Conservation (phyloP, 2,797 vertebrate genomes). For the Trichosurus vulpecula region DNA sequence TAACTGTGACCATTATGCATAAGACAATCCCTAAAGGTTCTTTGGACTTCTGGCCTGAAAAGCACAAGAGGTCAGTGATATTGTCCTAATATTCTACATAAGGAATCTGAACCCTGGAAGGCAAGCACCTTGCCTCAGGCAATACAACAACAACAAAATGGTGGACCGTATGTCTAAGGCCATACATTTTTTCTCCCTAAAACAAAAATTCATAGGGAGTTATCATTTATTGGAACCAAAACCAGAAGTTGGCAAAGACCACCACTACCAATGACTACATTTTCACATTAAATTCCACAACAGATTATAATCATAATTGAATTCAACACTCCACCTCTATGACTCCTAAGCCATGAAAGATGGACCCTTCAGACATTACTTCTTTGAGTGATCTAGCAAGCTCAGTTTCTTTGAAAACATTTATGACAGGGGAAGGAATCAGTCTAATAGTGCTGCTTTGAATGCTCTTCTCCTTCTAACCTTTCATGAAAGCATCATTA, state of each 20-base stretch:
- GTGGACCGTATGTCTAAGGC: background rate
- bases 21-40: conserved; percentile 1
- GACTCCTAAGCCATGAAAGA: background rate
- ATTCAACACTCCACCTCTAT: conserved; percentile 27
- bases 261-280: background rate
- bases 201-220: background rate
- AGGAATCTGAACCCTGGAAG: conserved; percentile 10
- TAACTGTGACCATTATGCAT: background rate
- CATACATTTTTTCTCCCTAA: background rate
- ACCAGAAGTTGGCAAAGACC: background rate
- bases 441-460: background rate
- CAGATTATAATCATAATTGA: background rate
- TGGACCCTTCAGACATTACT: conserved; percentile 12
- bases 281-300: background rate
- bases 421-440: background rate
- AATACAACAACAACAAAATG: background rate
- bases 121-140: conserved; percentile 3
- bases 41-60: conserved; percentile 14
- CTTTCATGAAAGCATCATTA: background rate
- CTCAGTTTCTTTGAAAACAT: conserved; percentile 34
- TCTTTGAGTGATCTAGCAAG: conserved; percentile 22
- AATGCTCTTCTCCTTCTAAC: background rate
- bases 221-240: conserved; percentile 24
- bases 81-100: background rate
- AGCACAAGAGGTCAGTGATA: background rate